Percentiles rank a stretch among this genome's conserved stretches.
phyloP scores from a whole-genome alignment of 2,797 vertebrate species.

The Enteromius paludinosus region DNA sequence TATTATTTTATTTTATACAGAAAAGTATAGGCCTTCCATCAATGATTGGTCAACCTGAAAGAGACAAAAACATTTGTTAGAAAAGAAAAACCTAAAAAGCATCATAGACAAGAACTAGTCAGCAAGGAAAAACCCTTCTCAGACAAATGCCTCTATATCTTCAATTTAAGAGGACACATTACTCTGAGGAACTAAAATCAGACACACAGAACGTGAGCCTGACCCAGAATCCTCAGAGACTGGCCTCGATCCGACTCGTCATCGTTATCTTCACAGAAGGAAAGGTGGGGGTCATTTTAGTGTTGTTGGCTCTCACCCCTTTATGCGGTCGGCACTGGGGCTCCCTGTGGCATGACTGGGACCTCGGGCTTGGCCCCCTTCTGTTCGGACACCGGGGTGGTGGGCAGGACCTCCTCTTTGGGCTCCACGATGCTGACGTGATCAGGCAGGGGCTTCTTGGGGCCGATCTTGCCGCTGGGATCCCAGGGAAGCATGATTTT shows the following conservation, averaged over 20 bases:
- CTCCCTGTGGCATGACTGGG: slow-evolving; percentile 90
- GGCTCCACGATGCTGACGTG: slow-evolving; percentile 98
- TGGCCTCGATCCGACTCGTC: slow-evolving; percentile 66
- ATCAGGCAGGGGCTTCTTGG: slow-evolving; percentile 98
- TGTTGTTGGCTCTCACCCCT: slow-evolving; percentile 53
- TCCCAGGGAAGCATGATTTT: slow-evolving; percentile 99
- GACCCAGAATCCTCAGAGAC: slow-evolving; percentile 26
- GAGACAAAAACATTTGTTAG: slow-evolving; percentile 15
- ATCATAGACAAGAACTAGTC: background rate
- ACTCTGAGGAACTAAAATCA: slow-evolving; percentile 51
- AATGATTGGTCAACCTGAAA: slow-evolving; percentile 16
- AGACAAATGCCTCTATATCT: slow-evolving; percentile 74
- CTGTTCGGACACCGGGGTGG: slow-evolving; percentile 96
- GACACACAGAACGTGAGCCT: slow-evolving; percentile 61
- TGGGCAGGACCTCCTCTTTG: slow-evolving; percentile 94
- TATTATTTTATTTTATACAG: slow-evolving; percentile 35
- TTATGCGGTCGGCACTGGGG: slow-evolving; percentile 84
- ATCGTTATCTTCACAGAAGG: slow-evolving; percentile 72
- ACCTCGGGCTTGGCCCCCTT: slow-evolving; percentile 95
- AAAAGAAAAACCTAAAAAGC: background rate
- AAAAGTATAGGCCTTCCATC: slow-evolving; percentile 42
- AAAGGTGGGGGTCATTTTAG: background rate
- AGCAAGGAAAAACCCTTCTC: slow-evolving; percentile 62
- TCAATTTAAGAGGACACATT: slow-evolving; percentile 54
- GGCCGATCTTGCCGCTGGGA: slow-evolving; percentile 96